Base-by-base conservation (phyloP, 2,888 invertebrate genomes). In the Athripsodes cinereus region DNA sequence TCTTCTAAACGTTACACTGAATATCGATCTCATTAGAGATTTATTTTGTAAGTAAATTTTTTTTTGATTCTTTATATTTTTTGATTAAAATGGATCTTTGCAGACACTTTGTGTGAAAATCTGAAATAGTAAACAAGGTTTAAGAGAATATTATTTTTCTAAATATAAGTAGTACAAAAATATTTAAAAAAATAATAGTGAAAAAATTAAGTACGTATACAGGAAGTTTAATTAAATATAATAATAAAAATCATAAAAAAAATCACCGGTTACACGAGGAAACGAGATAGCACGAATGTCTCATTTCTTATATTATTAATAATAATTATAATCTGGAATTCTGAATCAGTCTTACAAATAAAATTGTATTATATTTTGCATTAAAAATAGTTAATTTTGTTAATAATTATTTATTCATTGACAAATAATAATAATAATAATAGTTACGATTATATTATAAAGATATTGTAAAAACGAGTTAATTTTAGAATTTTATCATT, bases 171-270 rank as follows among this genome's bases (percentile, higher is more conserved):
- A 26, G 26, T 26, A 26, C 26, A 26, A 26, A 26, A 26, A 26
- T 26, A 26, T 26, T 26, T 26, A 34, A 26, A 49, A 19, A 54
- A 48, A 55, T 22, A 21, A 55, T 13, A 8, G 3, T 35, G 35
- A 50, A 51, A 59, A 47, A 49, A 57, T 57, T 63, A 63, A 63
- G 63, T 63, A 63, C 63, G 61, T 61, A 63, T 63, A 63, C 59
- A 50, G 59, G 53, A 40, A 40, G n/a, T n/a, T n/a, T n/a, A n/a
- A n/a, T n/a, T n/a, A n/a, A n/a, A n/a, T n/a, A n/a, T n/a, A 40
- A 40, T 13, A 22, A 53, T 55, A 55, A 26, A 50, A 55, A 26
- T 26, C 10, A 26, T 26, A 40, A 40, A 40, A 40, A n/a, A 40
- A 40, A 40, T 40, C 40, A 40, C 40, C 13, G 40, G 40, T 40